Percentiles rank a stretch among this genome's conserved stretches.
These are phyloP conservation scores for Hydropotes inermis DNA, from an alignment of 2,113 vertebrate genomes.

Conservation along the genomic window DNA sequence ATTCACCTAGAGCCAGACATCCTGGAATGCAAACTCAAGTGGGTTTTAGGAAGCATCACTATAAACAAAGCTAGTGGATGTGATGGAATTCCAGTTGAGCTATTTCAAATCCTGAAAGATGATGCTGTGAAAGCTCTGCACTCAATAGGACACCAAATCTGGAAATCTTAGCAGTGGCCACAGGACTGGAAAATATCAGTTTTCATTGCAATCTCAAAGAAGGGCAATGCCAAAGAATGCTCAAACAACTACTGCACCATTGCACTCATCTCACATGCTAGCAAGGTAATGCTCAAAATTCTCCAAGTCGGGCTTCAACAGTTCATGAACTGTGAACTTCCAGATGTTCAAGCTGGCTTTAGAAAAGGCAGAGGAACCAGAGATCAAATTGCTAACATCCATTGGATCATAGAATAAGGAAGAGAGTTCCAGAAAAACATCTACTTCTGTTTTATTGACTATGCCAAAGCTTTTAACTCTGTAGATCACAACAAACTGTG, in stretches of 20 bases:
- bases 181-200: not conserved
- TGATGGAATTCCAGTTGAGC: not conserved
- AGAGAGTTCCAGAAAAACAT: not conserved
- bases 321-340: not conserved
- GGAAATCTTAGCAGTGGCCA: not conserved
- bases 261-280: not conserved
- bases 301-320: not conserved
- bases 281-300: not conserved
- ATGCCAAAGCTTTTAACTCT: not conserved
- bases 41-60: not conserved
- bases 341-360: not conserved
- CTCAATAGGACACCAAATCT: not conserved
- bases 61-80: not conserved
- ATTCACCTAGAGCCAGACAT: not conserved
- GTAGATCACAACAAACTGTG: not conserved
- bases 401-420: not conserved
- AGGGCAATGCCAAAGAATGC: not conserved
- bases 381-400: not conserved
- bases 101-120: not conserved
- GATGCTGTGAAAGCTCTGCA: not conserved
- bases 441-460: not conserved
- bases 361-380: not conserved
- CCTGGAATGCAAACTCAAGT: not conserved
- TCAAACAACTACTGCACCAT: not conserved
- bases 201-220: not conserved